These are phyloP conservation scores for Drosophila merina DNA, from an alignment of 2,888 invertebrate genomes.

Conservation along the genomic window DNA sequence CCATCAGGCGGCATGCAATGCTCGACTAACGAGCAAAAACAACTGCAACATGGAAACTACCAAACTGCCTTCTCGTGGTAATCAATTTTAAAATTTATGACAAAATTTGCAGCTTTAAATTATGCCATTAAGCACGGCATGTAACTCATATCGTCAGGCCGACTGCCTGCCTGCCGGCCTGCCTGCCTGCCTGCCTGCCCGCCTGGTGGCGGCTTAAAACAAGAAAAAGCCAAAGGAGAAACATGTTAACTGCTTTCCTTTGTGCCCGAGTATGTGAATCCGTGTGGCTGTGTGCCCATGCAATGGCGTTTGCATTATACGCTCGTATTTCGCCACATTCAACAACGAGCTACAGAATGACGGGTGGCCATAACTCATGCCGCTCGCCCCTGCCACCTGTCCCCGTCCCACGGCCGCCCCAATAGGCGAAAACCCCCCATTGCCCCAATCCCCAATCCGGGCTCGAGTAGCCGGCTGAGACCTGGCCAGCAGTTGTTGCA, in stretches of 20 bases:
- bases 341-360: slow-evolving; percentile 71
- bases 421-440: slow-evolving; percentile 32
- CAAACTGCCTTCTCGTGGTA: slow-evolving; percentile 71
- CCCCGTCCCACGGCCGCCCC: slow-evolving; percentile 24
- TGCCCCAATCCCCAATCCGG: slow-evolving; percentile 31
- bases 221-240: slow-evolving; percentile 74
- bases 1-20: slow-evolving; percentile 76
- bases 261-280: slow-evolving; percentile 40
- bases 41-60: slow-evolving; percentile 54
- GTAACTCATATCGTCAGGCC: slow-evolving; percentile 82
- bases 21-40: slow-evolving; percentile 73
- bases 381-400: slow-evolving; percentile 54
- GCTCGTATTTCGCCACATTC: slow-evolving; percentile 80
- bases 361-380: slow-evolving; percentile 79
- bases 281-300: slow-evolving; percentile 49
- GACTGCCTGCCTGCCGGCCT: slow-evolving; percentile 36
- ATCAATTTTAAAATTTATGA: slow-evolving; percentile 83
- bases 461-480: slow-evolving; percentile 45
- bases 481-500: slow-evolving; percentile 69
- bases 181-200: slow-evolving; percentile 5
- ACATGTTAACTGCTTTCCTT: slow-evolving; percentile 78
- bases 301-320: slow-evolving; percentile 80
- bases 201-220: slow-evolving; percentile 67
- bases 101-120: slow-evolving; percentile 84
- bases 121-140: slow-evolving; percentile 83